These are phyloP conservation scores for Hormiphora californensis DNA, from an alignment of 37 sponge, comb jelly and placozoan genomes.

Conservation along the genomic window DNA sequence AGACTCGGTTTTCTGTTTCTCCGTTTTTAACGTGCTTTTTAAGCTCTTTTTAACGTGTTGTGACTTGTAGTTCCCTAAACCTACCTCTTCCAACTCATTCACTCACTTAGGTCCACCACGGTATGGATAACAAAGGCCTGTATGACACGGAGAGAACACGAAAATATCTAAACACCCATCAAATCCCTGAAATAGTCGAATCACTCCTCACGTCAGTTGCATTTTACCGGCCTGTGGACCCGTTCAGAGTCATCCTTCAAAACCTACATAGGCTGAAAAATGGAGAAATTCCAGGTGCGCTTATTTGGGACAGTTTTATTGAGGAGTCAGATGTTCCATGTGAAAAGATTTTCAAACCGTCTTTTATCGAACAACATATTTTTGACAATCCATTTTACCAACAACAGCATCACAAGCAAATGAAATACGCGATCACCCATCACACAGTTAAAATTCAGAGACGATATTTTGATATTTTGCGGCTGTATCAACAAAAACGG, in stretches of 20 bases:
- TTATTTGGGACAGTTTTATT: constrained; percentile 29
- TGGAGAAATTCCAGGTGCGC: not conserved
- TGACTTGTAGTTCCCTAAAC: too few species aligned
- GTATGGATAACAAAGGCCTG: too few species aligned
- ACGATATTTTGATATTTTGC: not conserved
- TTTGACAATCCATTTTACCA: constrained; percentile 33
- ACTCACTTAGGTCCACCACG: too few species aligned
- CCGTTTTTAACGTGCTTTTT: too few species aligned
- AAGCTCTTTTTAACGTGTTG: too few species aligned
- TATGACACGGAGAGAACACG: too few species aligned
- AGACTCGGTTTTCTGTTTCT: too few species aligned
- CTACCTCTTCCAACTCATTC: too few species aligned
- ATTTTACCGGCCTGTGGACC: not conserved
- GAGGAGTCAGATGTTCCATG: not conserved
- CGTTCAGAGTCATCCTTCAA: not conserved
- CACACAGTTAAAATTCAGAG: not conserved
- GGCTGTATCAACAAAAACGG: not conserved
- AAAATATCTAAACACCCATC: not conserved
- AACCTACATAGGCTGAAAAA: not conserved
- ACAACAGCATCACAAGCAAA: constrained; percentile 11
- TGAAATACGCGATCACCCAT: not conserved
- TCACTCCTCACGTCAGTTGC: not conserved
- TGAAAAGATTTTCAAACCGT: constrained; percentile 17
- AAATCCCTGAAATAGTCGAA: constrained; percentile 22
- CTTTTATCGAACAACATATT: constrained; percentile 8